Percentiles rank a stretch among this genome's conserved stretches.
phyloP scores from a whole-genome alignment of 2,888 invertebrate genomes.

The Oxycera nigricornis region DNA sequence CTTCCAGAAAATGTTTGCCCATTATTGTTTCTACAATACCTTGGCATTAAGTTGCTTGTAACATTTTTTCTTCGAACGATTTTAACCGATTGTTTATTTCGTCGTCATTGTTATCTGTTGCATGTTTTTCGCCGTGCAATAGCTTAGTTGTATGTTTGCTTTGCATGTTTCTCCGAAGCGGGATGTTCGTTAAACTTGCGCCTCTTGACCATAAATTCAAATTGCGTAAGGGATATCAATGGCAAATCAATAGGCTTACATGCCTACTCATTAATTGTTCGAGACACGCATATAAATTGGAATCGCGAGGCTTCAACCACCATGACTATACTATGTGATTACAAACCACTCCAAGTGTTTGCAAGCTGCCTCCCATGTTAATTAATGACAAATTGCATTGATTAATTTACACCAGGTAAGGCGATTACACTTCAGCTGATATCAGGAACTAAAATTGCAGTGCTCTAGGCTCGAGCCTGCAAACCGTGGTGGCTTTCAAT shows the following conservation, averaged over 20 bases:
- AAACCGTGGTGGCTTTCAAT: neutral
- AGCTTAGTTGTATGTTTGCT: neutral
- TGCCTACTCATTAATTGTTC: slow-evolving; percentile 11
- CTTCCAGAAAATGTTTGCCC: too few species aligned
- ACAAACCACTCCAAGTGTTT: neutral
- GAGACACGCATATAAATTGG: slow-evolving; percentile 9
- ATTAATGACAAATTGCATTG: slow-evolving; percentile 46
- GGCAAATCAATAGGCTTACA: neutral
- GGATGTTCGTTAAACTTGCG: neutral
- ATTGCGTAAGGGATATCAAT: neutral
- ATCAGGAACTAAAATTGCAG: slow-evolving; percentile 11
- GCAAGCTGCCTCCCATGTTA: slow-evolving; percentile 36
- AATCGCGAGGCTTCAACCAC: neutral
- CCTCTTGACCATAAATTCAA: neutral
- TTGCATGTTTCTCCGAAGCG: neutral
- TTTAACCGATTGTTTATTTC: too few species aligned
- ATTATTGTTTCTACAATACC: too few species aligned
- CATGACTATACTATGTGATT: neutral
- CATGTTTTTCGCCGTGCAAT: too few species aligned
- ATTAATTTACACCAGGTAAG: slow-evolving; percentile 45
- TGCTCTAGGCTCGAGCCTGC: slow-evolving; percentile 1
- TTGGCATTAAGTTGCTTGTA: too few species aligned
- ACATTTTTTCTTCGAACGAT: too few species aligned
- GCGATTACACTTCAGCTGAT: slow-evolving; percentile 10
- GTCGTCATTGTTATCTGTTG: too few species aligned